A percentile compares a stretch with the other conserved stretches of the same genome.
These are phyloP conservation scores for Manduca sexta DNA, from an alignment of 1,140 invertebrate genomes.

Conservation along the genomic window DNA sequence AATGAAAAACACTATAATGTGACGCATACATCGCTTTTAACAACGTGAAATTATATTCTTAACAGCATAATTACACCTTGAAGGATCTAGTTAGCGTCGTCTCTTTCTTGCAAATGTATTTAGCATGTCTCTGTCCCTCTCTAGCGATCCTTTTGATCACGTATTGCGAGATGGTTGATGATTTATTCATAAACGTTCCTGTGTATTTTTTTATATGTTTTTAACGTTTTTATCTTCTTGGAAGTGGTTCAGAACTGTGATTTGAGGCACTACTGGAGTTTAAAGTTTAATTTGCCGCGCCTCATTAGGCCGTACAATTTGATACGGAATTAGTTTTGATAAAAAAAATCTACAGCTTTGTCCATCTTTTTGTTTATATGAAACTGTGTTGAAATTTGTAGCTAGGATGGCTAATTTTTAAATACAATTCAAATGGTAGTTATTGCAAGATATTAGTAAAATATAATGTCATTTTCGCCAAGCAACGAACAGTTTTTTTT, in stretches of 20 bases:
- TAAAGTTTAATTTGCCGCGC: constrained; percentile 3
- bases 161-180: constrained; percentile 19
- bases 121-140: constrained; percentile 12
- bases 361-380: too few species aligned
- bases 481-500: too few species aligned
- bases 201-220: constrained; percentile 18
- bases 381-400: too few species aligned
- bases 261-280: constrained; percentile 26
- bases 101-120: constrained; percentile 12
- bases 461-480: too few species aligned
- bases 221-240: constrained; percentile 14
- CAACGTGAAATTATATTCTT: constrained; percentile 39
- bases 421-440: too few species aligned
- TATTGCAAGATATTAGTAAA: too few species aligned
- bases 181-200: constrained; percentile 37
- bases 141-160: constrained; percentile 14
- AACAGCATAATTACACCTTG: constrained; percentile 49
- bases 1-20: constrained; percentile 25
- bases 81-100: constrained; percentile 17
- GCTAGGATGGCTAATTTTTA: too few species aligned
- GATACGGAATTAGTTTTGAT: neutral
- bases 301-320: neutral
- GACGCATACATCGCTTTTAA: constrained; percentile 31
- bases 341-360: too few species aligned
- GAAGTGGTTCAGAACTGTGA: constrained; percentile 27